phyloP scores from a whole-genome alignment of 2,113 vertebrate species.

The Dasypus novemcinctus region DNA sequence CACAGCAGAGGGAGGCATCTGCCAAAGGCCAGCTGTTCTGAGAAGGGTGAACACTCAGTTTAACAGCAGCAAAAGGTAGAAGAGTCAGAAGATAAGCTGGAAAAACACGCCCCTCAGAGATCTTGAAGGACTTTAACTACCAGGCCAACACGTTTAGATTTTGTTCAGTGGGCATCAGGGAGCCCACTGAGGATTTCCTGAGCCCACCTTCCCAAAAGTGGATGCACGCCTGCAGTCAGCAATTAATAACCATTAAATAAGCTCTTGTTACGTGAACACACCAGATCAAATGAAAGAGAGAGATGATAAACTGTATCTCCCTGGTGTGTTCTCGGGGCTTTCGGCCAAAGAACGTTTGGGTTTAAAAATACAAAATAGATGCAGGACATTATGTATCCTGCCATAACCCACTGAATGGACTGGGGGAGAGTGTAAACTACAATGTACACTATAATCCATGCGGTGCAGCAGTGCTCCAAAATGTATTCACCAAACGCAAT shows the following conservation, averaged over 20 bases:
- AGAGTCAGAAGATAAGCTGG: neutral
- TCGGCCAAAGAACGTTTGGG: neutral
- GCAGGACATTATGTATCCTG: no score
- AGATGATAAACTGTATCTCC: neutral
- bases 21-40: neutral
- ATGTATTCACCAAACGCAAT: no score
- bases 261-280: neutral
- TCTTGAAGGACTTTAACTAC: neutral
- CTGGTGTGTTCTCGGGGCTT: neutral
- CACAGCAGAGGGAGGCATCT: fast-evolving
- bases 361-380: constrained; percentile 34
- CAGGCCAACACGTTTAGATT: neutral
- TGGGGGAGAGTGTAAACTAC: no score
- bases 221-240: neutral
- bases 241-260: neutral
- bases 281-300: neutral
- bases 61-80: neutral
- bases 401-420: no score
- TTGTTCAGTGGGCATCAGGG: neutral
- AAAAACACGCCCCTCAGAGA: neutral
- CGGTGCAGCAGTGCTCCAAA: no score
- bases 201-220: neutral
- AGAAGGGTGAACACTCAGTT: neutral
- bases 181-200: neutral
- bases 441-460: no score